These are phyloP conservation scores for Alexandromys fortis DNA, from an alignment of 2,113 vertebrate species.

Conservation along the genomic window DNA sequence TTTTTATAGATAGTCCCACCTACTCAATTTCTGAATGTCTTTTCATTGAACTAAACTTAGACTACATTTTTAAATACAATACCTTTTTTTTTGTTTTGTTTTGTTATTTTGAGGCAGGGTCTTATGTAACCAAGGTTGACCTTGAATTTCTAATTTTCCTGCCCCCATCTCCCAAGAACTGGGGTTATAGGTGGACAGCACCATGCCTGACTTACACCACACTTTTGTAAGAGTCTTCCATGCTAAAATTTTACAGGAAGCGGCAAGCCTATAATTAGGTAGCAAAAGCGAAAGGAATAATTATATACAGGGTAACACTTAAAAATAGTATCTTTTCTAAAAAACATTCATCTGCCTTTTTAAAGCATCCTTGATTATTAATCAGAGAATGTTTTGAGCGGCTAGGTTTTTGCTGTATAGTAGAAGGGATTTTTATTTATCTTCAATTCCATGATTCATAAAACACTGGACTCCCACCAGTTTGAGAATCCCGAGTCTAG, in stretches of 20 bases:
- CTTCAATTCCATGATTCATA: background rate
- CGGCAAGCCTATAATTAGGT: constrained; percentile 69
- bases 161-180: background rate
- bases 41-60: constrained; percentile 52
- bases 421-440: constrained; percentile 40
- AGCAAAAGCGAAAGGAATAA: constrained; percentile 66
- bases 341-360: constrained; percentile 70
- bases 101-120: background rate
- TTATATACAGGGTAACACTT: constrained; percentile 72
- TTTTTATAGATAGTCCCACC: constrained; percentile 54
- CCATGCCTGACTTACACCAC: constrained; percentile 5
- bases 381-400: constrained; percentile 54
- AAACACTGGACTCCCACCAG: background rate
- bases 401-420: constrained; percentile 54
- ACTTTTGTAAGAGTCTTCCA: constrained; percentile 52
- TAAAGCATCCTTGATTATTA: constrained; percentile 69
- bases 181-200: background rate
- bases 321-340: constrained; percentile 81
- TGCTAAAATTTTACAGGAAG: constrained; percentile 69
- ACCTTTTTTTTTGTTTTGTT: background rate
- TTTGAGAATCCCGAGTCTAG: constrained; percentile 2
- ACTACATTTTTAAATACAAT: background rate
- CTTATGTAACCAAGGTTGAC: background rate
- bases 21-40: constrained; percentile 56
- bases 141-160: background rate